Evolutionary conservation across 2,888 invertebrate genomes (phyloP), one percentile per base, ranked within the genome.

Genomic region (Drosophila setosimentum): DNA sequence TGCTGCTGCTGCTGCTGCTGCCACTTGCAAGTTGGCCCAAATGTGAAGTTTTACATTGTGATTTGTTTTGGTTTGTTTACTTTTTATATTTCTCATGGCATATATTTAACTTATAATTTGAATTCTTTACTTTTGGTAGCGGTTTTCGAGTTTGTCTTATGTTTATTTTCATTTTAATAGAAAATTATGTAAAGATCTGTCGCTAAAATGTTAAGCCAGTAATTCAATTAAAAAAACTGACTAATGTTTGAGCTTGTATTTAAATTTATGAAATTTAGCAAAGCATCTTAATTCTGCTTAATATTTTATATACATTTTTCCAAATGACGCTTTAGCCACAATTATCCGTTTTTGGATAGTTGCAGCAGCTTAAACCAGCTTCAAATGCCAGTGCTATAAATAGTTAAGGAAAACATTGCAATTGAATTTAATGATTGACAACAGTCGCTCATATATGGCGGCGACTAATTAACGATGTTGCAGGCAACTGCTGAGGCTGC

Each of bases 391-490:
- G 54, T n/a, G 30, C 64, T 72, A 65, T 60, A 79, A 79, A 79
- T 63, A 78, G 71, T 29, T 63, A 68, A 42, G 57, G 53, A 62
- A 65, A 71, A 64, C 53, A 29, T 53, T 62, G 76, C 73, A 76
- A 83, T 83, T 66, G 67, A 64, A 53, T 83, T 83, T 81, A 86
- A 86, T 86, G 82, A 83, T 73, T 68, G 73, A 86, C 71, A 73
- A 68, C 65, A 55, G 65, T 64, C 53, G 63, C 69, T 33, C 70
- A 45, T 64, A 73, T 80, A 70, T 61, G 70, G 80, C 70, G 42
- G 35, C 66, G 58, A 51, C 80, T 77, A 80, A 77, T 74, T 79
- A 80, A 79, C 67, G 77, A 80, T 64, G 80, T 72, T 71, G 75
- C 75, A 79, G 65, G 68, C 60, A 33, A 48, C 69, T 37, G 32